These are phyloP conservation scores for Lycophotia porphyrea DNA, from an alignment of 2,888 invertebrate genomes.

Conservation along the genomic window DNA sequence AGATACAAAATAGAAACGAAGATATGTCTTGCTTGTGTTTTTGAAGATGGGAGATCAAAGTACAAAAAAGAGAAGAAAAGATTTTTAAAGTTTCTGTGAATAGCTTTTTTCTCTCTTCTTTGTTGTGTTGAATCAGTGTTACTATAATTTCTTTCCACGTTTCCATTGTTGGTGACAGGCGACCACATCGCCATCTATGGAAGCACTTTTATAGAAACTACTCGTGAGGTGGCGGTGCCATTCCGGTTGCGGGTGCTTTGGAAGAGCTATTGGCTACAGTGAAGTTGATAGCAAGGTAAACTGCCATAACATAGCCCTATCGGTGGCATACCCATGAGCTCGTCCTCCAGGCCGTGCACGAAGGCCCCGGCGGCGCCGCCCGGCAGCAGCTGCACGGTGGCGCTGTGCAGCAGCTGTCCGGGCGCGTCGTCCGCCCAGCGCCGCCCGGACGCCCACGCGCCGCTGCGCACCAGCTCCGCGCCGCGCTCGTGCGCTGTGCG, in stretches of 20 bases:
- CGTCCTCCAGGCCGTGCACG: conserved; percentile 99
- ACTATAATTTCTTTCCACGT: background rate
- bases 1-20: background rate
- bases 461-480: conserved; percentile 94
- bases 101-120: background rate
- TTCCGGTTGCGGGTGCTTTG: background rate
- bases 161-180: background rate
- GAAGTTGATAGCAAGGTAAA: background rate
- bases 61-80: background rate
- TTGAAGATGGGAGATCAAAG: background rate
- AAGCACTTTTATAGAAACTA: background rate
- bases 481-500: conserved; percentile 96
- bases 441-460: conserved; percentile 93
- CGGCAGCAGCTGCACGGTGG: conserved; percentile 94
- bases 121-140: background rate
- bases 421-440: conserved; percentile 95
- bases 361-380: conserved; percentile 99
- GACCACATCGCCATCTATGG: background rate
- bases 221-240: background rate
- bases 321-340: conserved; percentile 89
- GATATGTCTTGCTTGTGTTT: background rate
- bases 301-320: background rate
- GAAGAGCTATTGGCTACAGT: background rate
- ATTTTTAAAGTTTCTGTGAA: background rate
- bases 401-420: conserved; percentile 96